These are phyloP conservation scores for Anorthoa munda DNA, from an alignment of 2,888 invertebrate genomes.

Conservation along the genomic window DNA sequence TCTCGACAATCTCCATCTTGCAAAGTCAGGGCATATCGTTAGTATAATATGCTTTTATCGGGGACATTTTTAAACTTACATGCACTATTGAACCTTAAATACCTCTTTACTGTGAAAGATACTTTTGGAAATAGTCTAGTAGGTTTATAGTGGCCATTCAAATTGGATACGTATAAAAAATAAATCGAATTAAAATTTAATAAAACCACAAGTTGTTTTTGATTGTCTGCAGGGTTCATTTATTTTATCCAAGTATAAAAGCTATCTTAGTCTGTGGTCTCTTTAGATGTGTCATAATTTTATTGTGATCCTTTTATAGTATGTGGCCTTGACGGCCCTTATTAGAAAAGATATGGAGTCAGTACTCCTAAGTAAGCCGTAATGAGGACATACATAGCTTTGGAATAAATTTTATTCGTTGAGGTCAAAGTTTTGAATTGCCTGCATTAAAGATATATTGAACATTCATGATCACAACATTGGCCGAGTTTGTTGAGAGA, in stretches of 20 bases:
- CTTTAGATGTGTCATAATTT: slow-evolving; percentile 28
- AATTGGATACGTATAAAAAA: not conserved
- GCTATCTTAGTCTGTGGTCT: slow-evolving; percentile 16
- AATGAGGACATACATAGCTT: slow-evolving; percentile 14
- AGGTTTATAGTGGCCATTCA: not conserved
- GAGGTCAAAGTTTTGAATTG: not conserved
- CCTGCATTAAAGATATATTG: slow-evolving; percentile 1
- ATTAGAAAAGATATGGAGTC: slow-evolving; percentile 30
- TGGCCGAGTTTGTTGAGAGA: too few relatives aligned
- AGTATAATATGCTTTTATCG: slow-evolving; percentile 36
- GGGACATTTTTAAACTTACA: slow-evolving; percentile 15
- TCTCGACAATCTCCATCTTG: slow-evolving; percentile 37
- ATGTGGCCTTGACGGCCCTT: slow-evolving; percentile 44
- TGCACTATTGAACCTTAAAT: not conserved
- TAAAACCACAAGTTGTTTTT: not conserved
- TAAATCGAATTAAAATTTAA: not conserved
- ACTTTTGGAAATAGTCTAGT: not conserved
- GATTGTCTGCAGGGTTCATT: not conserved
- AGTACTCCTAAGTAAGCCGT: slow-evolving; percentile 15
- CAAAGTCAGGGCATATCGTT: slow-evolving; percentile 39
- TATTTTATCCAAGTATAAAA: slow-evolving; percentile 16
- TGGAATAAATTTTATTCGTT: slow-evolving; percentile 21
- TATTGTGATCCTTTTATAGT: slow-evolving; percentile 45
- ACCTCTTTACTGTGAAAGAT: not conserved
- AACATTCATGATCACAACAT: slow-evolving; percentile 11